Base-by-base conservation (phyloP, 2,888 invertebrate genomes). In the Thelaira solivaga region DNA sequence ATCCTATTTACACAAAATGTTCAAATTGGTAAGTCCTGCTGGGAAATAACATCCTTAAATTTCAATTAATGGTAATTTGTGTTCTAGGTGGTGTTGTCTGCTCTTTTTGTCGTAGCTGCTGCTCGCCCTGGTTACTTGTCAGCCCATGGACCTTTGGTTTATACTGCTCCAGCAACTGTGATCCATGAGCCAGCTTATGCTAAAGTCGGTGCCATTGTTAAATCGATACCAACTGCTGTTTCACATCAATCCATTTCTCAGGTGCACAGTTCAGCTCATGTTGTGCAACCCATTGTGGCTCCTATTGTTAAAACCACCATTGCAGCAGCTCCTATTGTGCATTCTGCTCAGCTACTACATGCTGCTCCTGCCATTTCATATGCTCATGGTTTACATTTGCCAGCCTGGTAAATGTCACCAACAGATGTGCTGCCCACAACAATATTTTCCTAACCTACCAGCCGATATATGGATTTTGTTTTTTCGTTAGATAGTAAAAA, bases 231-330 rank as follows among this genome's bases (percentile, higher is more conserved):
- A 3, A 90, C 90, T 10, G 90, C 91, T 2, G 89, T 91, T 0
- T 91, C 91, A 7, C 91, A 91, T 73, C 90, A 91, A 81, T 89
- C 90, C 57, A 89, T 90, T n/a, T 81, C 90, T 6, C 90, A 90
- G 78, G 85, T 90, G 11, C 90, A 87, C 65, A 86, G 89, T 18
- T 84, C 83, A 3, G 84, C 82, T 41, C 82, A 83, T 61, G 68
- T 83, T 61, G 84, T 84, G 18, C 73, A 84, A 57, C 83, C 83
- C 62, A 82, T 84, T 75, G 81, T 83, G 16, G 82, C 83, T 16
- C 84, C 84, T n/a, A 76, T 82, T 13, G 51, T 82, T 1, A 80
- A 81, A 45, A 81, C 81, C 1, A 71, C 81, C n/a, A 73, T 76
- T 31, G 81, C 80, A 45, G 78, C 81, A 45, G 77, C 81, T 22